phyloP scores from a whole-genome alignment of 2,113 vertebrate species.

The Cygnus buccinator region DNA sequence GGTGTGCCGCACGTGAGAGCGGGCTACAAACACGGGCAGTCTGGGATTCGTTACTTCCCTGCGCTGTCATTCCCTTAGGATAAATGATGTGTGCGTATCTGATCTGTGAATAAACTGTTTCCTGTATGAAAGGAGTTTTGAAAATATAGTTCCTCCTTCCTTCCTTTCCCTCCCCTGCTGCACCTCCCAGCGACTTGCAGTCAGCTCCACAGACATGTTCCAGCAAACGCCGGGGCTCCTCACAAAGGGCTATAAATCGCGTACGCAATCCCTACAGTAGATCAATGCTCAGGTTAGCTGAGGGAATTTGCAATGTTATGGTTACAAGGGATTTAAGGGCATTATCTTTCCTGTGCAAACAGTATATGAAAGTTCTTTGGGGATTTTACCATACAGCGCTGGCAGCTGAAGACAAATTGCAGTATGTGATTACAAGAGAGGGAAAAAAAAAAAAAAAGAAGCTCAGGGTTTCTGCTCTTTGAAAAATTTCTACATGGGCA shows the following conservation, averaged over 20 bases:
- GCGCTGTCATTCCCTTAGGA: neutral
- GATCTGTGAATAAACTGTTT: constrained; percentile 30
- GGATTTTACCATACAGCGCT: neutral
- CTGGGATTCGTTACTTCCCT: neutral
- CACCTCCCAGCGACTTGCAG: neutral
- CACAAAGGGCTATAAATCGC: constrained; percentile 18
- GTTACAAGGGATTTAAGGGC: constrained; percentile 52
- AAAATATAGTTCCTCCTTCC: constrained; percentile 18
- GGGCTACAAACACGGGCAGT: neutral
- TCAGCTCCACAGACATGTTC: constrained; percentile 15
- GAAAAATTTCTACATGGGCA: neutral
- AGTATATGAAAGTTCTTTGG: constrained; percentile 7
- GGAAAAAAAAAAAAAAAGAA: neutral
- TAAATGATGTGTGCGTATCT: constrained; percentile 26
- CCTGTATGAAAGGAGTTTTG: constrained; percentile 15
- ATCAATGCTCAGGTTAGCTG: constrained; percentile 35
- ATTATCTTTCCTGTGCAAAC: constrained; percentile 55
- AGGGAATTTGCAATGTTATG: constrained; percentile 47
- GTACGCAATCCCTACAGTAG: neutral
- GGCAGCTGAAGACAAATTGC: constrained; percentile 4
- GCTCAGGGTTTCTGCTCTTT: neutral
- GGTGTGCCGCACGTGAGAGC: neutral
- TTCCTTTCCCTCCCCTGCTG: neutral
- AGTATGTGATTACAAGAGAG: neutral
- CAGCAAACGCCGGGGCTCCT: constrained; percentile 29